Evolutionary conservation across 2,888 invertebrate species (phyloP), one percentile per base, ranked within the genome.

Genomic region (Latrodectus hesperus): DNA sequence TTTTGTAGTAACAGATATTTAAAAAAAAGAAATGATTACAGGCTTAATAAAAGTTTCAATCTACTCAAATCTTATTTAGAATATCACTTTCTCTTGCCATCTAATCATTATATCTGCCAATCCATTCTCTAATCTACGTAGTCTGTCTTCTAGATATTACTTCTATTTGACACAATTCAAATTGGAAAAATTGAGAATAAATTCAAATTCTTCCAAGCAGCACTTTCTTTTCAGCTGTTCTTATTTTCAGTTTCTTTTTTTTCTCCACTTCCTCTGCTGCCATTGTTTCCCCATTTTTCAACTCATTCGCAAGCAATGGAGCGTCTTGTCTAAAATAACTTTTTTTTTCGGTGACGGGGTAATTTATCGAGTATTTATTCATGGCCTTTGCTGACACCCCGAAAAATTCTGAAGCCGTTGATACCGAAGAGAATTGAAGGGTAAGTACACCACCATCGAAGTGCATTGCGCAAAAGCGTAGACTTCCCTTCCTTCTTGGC

Each of bases 321-420:
- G 49, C 71, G 79, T 71, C 9, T 26, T 60, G 26, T 12, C 55
- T 22, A 49, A 68, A 82, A 75, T 82, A 65, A 75, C 38, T 74
- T 75, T 82, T 22, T 68, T 75, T 71, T 53, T 51, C 14, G 2
- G 68, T 5, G 52, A 82, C 82, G 55, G 67, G 49, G 82, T 75
- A 74, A 82, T 82, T 82, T 82, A 82, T 82, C n/a, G 82, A 17
- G 60, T 68, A 75, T 82, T 82, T 82, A 82, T 82, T 82, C 75
- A 75, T 60, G 75, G 60, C 52, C 64, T 11, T 75, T 82, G 74
- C 82, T 82, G 82, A 75, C 82, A 82, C 82, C 70, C 67, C 64
- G 53, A 55, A 64, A 79, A 79, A 71, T 68, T 16, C 12, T 60
- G 11, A n/a, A 6, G 60, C n/a, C n/a, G 60, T 16, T 60, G 11